Evolutionary conservation across 2,888 invertebrate genomes (phyloP).

Genomic region (Julus scanicus): DNA sequence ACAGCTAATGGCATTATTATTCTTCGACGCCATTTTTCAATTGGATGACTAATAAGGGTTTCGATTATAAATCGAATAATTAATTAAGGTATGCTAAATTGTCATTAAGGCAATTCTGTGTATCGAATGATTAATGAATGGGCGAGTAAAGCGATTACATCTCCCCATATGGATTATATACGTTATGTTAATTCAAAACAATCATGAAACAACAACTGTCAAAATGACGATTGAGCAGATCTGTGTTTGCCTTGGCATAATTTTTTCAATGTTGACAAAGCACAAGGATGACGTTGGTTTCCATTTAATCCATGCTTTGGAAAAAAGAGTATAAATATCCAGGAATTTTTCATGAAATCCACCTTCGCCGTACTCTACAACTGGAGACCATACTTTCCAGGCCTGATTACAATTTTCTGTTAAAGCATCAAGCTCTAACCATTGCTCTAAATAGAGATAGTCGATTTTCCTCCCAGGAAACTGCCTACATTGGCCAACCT

Average conservation of each 20-base stretch:
- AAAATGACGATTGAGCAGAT: not conserved
- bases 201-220: not conserved
- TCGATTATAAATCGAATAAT: not conserved
- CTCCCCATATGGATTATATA: not conserved
- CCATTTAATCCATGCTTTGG: not conserved
- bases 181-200: not conserved
- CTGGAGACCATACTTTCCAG: not conserved
- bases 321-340: not conserved
- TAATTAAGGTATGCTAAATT: not conserved
- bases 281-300: not conserved
- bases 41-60: not conserved
- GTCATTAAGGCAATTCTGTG: not conserved
- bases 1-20: not conserved
- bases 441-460: not conserved
- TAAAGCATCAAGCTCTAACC: not conserved
- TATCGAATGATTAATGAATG: not conserved
- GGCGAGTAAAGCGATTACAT: not conserved
- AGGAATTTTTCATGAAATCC: not conserved
- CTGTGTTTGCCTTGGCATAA: slow-evolving; percentile 18
- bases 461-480: not conserved
- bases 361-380: not conserved
- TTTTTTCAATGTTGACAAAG: not conserved
- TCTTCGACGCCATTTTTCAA: not conserved
- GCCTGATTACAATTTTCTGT: not conserved
- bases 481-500: not conserved